Evolutionary conservation across 2,797 vertebrate species (phyloP).

Genomic region (Sebastes oblongus): DNA sequence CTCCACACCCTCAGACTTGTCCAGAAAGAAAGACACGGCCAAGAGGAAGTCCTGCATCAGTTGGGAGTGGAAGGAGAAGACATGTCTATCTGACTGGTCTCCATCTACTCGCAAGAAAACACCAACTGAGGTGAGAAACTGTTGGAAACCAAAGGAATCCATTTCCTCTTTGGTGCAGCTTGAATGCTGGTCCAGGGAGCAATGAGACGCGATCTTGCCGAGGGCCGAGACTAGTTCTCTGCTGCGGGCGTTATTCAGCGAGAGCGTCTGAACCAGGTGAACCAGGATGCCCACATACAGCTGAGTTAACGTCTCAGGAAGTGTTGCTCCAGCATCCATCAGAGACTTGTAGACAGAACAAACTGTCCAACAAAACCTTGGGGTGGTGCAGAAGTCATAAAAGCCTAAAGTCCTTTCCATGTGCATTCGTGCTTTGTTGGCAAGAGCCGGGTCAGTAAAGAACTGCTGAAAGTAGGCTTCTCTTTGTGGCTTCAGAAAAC

Average conservation of each 20-base stretch:
- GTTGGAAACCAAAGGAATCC: conserved; percentile 46
- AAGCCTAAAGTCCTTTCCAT: conserved; percentile 76
- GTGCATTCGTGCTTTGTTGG: conserved; percentile 51
- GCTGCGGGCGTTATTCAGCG: not conserved
- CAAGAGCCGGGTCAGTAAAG: conserved; percentile 58
- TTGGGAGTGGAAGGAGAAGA: conserved; percentile 75
- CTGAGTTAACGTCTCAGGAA: conserved; percentile 79
- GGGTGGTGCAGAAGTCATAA: conserved; percentile 72
- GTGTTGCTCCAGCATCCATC: conserved; percentile 39
- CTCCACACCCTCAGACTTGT: conserved; percentile 14
- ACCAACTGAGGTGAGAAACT: conserved; percentile 28
- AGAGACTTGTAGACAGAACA: conserved; percentile 70
- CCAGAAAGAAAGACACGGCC: conserved; percentile 73
- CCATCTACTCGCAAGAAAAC: conserved; percentile 55
- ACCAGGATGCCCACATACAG: conserved; percentile 67
- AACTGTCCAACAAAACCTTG: conserved; percentile 83
- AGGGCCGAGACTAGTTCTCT: conserved; percentile 63
- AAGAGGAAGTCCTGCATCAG: conserved; percentile 77
- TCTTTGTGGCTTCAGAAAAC: conserved; percentile 79
- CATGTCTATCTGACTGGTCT: conserved; percentile 16
- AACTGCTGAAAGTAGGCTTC: conserved; percentile 68
- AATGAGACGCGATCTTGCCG: conserved; percentile 70
- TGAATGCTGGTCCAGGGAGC: not conserved
- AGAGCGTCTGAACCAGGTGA: conserved; percentile 51
- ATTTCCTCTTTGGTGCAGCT: conserved; percentile 58